Evolutionary conservation across 2,797 vertebrate species (phyloP), one percentile per base, ranked within the genome.

Genomic region (Pyrocephalus nanus): DNA sequence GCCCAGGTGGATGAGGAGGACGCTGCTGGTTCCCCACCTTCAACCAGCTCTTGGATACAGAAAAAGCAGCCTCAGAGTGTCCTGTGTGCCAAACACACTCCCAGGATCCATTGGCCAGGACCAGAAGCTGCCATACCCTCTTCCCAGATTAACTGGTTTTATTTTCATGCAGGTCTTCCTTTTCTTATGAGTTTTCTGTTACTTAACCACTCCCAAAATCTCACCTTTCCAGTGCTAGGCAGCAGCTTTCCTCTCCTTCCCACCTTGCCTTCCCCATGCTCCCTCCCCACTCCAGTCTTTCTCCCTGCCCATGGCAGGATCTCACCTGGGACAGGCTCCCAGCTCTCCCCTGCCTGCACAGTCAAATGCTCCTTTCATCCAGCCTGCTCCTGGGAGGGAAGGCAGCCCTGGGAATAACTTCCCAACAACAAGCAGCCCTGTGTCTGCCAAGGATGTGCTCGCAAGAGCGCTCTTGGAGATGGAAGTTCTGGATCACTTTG

Each of bases 301-400:
- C 43, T 87, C 78, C 29, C 42, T 79, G 61, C 50, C 51, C 14
- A 1, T 16, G 29, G 11, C 70, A 74, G 43, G 55, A 8, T 38
- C 54, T 54, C 74, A 47, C 53, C 76, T 45, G 34, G 27, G 18
- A 21, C 69, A 64, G 72, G 48, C 32, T 88, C 70, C 50, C 61
- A n/a, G 42, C 53, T 50, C 62, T 74, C 30, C 53, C 47, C 36
- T 74, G 10, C 43, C 87, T 86, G 48, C 42, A 8, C 48, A 20
- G 4, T 53, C 62, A 92, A 94, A 86, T 18, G 48, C 62, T 87
- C 8, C 72, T 92, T 95, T 86, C 70, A 58, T 81, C 58, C 92
- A 91, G 48, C 48, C 85, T 27, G 48, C 45, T 80, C 32, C 85
- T 17, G 32, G 53, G 42, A 75, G 81, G 62, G 80, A 50, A 43